Evolutionary conservation across 1,140 invertebrate species (phyloP).

Genomic region (Laupala kohalensis): DNA sequence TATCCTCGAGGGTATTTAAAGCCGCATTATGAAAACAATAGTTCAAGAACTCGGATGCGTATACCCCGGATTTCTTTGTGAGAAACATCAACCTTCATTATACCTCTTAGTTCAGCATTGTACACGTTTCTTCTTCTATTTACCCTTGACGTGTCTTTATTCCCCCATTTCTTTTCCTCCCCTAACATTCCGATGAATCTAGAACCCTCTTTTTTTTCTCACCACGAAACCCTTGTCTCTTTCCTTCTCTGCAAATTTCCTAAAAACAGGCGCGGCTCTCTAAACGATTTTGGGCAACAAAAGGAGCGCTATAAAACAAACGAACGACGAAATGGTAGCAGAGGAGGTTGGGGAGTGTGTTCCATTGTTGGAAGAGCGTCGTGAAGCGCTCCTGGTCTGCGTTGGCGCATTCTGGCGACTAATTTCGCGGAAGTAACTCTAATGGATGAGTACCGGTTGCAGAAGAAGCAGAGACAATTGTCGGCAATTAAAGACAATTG

Average conservation of each 20-base stretch:
- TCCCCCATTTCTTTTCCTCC: neutral
- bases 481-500: neutral
- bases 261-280: neutral
- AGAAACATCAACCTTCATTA: no score
- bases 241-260: no score
- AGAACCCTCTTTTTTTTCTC: neutral
- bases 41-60: no score
- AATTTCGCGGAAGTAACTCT: neutral
- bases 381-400: no score
- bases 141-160: no score
- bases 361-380: neutral
- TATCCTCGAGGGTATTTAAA: no score
- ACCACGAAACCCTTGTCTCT: neutral
- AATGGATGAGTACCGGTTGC: neutral
- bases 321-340: no score
- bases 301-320: neutral
- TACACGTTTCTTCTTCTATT: no score
- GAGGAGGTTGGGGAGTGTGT: neutral
- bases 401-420: neutral
- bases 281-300: neutral
- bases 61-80: no score
- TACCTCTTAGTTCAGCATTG: no score
- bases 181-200: neutral
- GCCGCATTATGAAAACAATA: no score
- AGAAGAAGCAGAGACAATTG: neutral